These are phyloP conservation scores for Saimiri boliviensis DNA, from an alignment of 2,113 vertebrate genomes.

Conservation along the genomic window DNA sequence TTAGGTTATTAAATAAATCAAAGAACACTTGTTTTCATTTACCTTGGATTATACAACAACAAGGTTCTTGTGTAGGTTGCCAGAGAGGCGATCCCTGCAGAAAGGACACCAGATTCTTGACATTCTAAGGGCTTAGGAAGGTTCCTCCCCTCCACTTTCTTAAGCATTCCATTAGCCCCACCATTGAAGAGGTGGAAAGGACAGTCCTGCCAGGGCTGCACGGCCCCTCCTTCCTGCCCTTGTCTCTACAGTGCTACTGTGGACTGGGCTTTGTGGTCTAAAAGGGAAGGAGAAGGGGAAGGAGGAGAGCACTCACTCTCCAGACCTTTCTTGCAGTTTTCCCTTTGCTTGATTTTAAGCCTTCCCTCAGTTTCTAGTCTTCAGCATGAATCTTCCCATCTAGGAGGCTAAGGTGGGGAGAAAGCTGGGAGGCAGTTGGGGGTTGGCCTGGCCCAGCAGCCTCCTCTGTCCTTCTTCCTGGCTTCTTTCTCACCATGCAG, in stretches of 20 bases:
- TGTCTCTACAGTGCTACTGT: rapidly evolving
- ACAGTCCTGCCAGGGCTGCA: neutral
- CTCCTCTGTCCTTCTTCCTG: neutral
- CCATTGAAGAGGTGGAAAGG: neutral
- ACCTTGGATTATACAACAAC: slow-evolving; percentile 25
- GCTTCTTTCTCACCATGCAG: too few relatives aligned
- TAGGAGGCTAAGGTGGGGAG: neutral
- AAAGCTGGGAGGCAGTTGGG: too few relatives aligned
- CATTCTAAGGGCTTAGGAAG: neutral
- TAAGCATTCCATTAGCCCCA: neutral
- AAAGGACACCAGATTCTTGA: neutral
- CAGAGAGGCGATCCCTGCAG: neutral
- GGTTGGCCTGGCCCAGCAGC: rapidly evolving
- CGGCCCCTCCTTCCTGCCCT: rapidly evolving
- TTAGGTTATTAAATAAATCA: slow-evolving; percentile 61
- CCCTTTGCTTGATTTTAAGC: neutral
- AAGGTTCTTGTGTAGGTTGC: neutral
- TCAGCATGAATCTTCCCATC: neutral
- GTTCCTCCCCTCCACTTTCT: neutral
- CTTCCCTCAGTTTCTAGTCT: neutral
- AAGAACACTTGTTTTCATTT: slow-evolving; percentile 62
- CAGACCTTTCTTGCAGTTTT: neutral
- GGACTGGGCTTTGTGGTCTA: neutral
- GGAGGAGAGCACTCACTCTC: neutral
- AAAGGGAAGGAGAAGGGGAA: neutral